Percentiles rank a stretch among this genome's conserved stretches.
Conservation (phyloP, 2,113 vertebrate species). For the Panthera leo region DNA sequence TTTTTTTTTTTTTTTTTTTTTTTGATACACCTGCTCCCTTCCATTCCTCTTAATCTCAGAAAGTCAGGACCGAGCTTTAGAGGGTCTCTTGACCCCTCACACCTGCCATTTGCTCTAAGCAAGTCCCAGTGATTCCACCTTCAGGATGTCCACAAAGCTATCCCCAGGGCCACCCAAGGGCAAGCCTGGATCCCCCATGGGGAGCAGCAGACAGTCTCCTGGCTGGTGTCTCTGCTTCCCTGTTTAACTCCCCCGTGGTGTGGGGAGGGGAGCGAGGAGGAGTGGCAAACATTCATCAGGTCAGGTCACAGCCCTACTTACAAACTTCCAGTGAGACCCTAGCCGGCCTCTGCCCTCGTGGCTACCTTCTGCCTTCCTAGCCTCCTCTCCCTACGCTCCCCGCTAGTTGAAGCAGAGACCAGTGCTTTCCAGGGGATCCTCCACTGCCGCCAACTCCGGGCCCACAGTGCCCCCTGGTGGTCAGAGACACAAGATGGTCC, state of each 20-base stretch:
- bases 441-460: background rate
- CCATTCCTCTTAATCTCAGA: background rate
- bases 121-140: background rate
- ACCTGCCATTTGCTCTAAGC: background rate
- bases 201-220: background rate
- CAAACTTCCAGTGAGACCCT: background rate
- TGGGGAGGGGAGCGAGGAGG: background rate
- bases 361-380: background rate
- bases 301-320: background rate
- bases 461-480: background rate
- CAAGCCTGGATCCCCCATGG: background rate
- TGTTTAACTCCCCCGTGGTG: background rate
- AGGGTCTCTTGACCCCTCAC: background rate
- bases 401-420: fast-evolving
- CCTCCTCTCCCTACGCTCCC: background rate
- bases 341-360: too few relatives aligned
- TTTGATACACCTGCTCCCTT: background rate
- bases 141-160: too few relatives aligned
- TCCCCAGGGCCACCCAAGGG: background rate
- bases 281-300: background rate
- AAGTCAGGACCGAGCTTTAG: background rate
- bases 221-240: too few relatives aligned
- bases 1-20: background rate
- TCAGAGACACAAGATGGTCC: fast-evolving
- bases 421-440: fast-evolving